Evolutionary conservation across 2,797 vertebrate genomes (phyloP), one percentile per base, ranked within the genome.

Genomic region (Somateria mollissima): DNA sequence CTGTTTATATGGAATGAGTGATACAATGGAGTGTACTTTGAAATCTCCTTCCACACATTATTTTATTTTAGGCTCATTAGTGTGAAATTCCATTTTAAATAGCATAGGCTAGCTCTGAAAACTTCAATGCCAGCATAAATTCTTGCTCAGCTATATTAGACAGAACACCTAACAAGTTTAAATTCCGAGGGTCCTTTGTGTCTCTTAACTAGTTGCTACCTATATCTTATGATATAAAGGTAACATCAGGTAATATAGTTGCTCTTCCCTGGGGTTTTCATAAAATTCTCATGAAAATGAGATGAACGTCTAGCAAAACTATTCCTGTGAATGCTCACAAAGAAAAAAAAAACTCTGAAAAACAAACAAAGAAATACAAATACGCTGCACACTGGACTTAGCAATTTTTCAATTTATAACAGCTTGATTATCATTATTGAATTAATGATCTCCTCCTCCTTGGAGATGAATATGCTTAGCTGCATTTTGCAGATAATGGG

Each of bases 21-120:
- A 79, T 92, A 88, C 95, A 64, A 34, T 89, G 54, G 94, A 97
- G 93, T 65, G 36, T 85, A 80, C 96, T 97, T 94, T 93, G 96
- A 98, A 96, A 97, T 94, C 97, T 94, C 92, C 87, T 97, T 96
- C 95, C 89, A 70, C 97, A 90, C 95, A 21, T 87, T 97, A 96
- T 90, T 98, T 97, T 97, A 95, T 98, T 98, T 97, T 94, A 92
- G 95, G 90, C 95, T 97, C 95, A 92, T 98, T 94, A 97, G 97
- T 97, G 96, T 96, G 97, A 98, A 97, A 97, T 97, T 96, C 94
- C 70, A 85, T 97, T 97, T 97, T 96, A 97, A 97, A 97, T 90
- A 96, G 96, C 95, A 57, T 83, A 97, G 96, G 96, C 91, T 39
- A 74, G 87, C 97, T 96, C 96, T 37, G 91, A 95, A 96, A 98